These are phyloP conservation scores for Salarias fasciatus DNA, from an alignment of 2,797 vertebrate genomes.

Conservation along the genomic window DNA sequence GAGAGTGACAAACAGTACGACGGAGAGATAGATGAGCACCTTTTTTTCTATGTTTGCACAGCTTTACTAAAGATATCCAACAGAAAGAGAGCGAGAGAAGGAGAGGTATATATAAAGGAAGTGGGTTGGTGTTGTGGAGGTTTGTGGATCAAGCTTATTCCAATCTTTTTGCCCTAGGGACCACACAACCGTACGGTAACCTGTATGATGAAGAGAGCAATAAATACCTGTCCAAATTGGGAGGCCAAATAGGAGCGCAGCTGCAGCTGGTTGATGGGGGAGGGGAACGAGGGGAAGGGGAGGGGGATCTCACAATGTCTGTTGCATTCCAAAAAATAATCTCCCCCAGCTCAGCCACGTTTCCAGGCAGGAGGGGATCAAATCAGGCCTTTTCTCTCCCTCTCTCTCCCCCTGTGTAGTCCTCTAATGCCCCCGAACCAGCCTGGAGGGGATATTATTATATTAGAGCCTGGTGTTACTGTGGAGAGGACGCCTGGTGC, in stretches of 20 bases:
- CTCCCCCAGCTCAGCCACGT: slow-evolving; percentile 80
- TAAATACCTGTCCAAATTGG: slow-evolving; percentile 84
- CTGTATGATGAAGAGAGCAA: slow-evolving; percentile 83
- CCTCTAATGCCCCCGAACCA: slow-evolving; percentile 77
- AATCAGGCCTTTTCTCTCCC: slow-evolving; percentile 74
- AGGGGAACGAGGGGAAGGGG: slow-evolving; percentile 63
- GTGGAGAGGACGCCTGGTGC: slow-evolving; percentile 69
- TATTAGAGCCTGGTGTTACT: slow-evolving; percentile 74
- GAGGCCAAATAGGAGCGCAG: slow-evolving; percentile 80
- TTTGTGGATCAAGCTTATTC: slow-evolving; percentile 77
- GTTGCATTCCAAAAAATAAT: slow-evolving; percentile 85
- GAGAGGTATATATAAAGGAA: slow-evolving; percentile 76
- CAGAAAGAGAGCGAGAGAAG: slow-evolving; percentile 51
- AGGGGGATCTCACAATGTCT: slow-evolving; percentile 80
- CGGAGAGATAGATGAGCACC: slow-evolving; percentile 78
- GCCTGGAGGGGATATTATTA: slow-evolving; percentile 78
- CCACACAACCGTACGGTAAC: slow-evolving; percentile 78
- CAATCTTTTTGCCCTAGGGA: slow-evolving; percentile 77
- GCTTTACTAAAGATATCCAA: slow-evolving; percentile 85
- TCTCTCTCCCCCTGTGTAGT: slow-evolving; percentile 68
- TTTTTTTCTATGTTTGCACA: slow-evolving; percentile 85
- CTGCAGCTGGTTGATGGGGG: slow-evolving; percentile 76
- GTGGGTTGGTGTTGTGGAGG: slow-evolving; percentile 60
- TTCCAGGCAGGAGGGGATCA: slow-evolving; percentile 79
- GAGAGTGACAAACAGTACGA: slow-evolving; percentile 68